Evolutionary conservation across 1,140 invertebrate species (phyloP).

Genomic region (Brevipalpus yothersi): DNA sequence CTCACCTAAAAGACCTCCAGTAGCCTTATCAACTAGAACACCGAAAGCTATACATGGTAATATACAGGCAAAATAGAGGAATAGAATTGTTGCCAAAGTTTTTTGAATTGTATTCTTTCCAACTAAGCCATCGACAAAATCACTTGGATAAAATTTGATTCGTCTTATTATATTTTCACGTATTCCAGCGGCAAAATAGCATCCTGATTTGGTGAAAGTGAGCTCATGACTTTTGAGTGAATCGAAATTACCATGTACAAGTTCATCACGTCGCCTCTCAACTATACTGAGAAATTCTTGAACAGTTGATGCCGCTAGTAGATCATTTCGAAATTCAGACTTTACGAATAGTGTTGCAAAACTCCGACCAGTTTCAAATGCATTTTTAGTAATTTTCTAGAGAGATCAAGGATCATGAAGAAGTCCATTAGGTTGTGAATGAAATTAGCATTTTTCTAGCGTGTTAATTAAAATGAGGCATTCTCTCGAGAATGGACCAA

Average conservation of each 20-base stretch:
- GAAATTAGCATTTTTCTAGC: too few species aligned
- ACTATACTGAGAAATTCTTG: background rate
- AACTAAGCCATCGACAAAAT: conserved; percentile 20
- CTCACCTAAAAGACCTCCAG: conserved; percentile 21
- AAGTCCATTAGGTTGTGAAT: too few species aligned
- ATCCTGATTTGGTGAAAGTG: background rate
- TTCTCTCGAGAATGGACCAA: too few species aligned
- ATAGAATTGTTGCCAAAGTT: conserved; percentile 19
- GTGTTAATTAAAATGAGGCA: too few species aligned
- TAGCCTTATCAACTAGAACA: conserved; percentile 26
- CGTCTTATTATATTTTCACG: conserved; percentile 17
- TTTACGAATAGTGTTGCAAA: conserved; percentile 16
- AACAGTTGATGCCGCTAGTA: conserved; percentile 4
- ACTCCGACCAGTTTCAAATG: conserved; percentile 15
- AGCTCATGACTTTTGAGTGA: background rate
- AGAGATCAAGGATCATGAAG: background rate
- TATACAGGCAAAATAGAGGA: conserved; percentile 28
- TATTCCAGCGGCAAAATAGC: conserved; percentile 10
- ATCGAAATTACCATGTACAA: background rate
- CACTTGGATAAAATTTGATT: conserved; percentile 15
- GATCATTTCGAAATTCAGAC: conserved; percentile 6
- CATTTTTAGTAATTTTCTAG: conserved; percentile 12
- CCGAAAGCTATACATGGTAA: conserved; percentile 28
- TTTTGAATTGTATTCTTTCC: conserved; percentile 29
- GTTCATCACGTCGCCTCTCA: background rate